phyloP scores from a whole-genome alignment of 2,113 vertebrate genomes.

The Nestor notabilis region DNA sequence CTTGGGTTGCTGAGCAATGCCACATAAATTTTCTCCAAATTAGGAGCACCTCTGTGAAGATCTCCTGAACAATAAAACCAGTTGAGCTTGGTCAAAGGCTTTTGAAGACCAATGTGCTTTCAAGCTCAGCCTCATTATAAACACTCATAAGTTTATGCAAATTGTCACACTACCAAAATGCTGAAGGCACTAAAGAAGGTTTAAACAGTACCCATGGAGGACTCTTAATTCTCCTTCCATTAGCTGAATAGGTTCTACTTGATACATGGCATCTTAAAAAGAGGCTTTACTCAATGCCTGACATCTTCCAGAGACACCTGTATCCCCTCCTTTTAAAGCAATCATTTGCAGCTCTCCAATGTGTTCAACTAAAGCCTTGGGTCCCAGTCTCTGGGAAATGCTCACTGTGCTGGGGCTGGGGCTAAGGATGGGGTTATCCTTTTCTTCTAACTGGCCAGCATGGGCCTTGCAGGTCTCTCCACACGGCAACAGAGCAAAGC shows the following conservation, averaged over 20 bases:
- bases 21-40: background rate
- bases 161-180: background rate
- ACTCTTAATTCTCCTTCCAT: background rate
- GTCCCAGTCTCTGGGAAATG: background rate
- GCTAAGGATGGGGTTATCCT: background rate
- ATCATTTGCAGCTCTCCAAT: background rate
- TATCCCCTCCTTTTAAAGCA: background rate
- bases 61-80: slow-evolving; percentile 10
- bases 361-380: background rate
- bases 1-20: background rate
- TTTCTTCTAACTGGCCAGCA: background rate
- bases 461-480: background rate
- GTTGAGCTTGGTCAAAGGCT: background rate
- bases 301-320: background rate
- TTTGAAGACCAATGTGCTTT: background rate
- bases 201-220: background rate
- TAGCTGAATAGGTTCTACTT: background rate
- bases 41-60: background rate
- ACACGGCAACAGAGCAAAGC: background rate
- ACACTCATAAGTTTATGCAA: background rate
- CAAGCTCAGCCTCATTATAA: background rate
- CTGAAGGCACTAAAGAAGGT: background rate
- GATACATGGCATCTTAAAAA: background rate
- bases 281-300: background rate
- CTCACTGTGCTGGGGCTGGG: background rate